Evolutionary conservation across 37 sponge, comb jelly and placozoan genomes (phyloP).

Genomic region (Chondrosia reniformis): DNA sequence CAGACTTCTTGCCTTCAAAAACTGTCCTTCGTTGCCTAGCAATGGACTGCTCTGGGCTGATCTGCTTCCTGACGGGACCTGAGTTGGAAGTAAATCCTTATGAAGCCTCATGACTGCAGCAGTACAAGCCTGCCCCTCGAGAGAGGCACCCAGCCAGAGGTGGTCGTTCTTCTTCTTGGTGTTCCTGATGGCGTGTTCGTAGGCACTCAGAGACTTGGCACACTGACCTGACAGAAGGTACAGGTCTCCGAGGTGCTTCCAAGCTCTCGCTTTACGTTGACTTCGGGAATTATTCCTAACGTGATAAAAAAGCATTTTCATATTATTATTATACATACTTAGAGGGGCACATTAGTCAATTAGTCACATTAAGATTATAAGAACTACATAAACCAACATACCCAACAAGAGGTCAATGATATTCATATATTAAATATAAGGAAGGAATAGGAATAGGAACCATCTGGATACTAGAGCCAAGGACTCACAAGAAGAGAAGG

Average conservation of each 20-base stretch:
- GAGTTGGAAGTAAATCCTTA: conserved; percentile 3
- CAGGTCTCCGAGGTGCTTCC: conserved; percentile 57
- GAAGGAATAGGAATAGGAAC: no score
- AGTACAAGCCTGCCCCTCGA: conserved; percentile 45
- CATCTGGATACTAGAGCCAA: no score
- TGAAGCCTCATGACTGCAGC: conserved; percentile 34
- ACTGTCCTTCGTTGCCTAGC: not conserved
- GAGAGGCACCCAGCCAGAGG: conserved; percentile 46
- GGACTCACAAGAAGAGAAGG: no score
- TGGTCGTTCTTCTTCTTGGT: conserved; percentile 38
- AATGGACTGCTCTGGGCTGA: no score
- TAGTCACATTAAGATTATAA: no score
- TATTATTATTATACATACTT: no score
- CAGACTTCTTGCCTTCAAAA: not conserved
- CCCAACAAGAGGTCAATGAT: no score
- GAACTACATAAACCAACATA: no score
- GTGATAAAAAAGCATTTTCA: no score
- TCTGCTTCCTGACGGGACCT: not conserved
- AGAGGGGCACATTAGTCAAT: no score
- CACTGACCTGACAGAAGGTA: conserved; percentile 44
- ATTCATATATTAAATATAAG: no score
- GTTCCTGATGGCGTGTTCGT: conserved; percentile 7
- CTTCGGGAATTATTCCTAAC: not conserved
- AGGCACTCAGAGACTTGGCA: conserved; percentile 21
- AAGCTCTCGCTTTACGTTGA: not conserved